Base-by-base conservation (phyloP, 1,140 invertebrate genomes). In the Hermetia illucens region DNA sequence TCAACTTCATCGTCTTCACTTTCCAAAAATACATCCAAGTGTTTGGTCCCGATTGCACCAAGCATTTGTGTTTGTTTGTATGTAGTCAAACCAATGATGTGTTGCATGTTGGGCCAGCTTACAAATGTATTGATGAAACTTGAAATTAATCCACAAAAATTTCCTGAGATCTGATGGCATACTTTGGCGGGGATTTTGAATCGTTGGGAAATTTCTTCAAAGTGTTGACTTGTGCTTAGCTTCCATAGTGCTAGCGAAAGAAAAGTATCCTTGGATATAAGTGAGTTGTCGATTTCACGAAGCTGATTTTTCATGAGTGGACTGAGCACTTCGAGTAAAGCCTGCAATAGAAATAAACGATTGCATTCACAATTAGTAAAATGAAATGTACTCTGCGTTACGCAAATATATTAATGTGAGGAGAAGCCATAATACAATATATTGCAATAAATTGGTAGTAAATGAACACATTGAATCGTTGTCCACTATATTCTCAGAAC, bases 81-180 rank as follows among this genome's bases (percentile, higher is more conserved):
- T n/a, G n/a, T n/a, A n/a, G n/a, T n/a, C n/a, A n/a, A n/a, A n/a
- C n/a, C n/a, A n/a, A n/a, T n/a, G n/a, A n/a, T n/a, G n/a, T n/a
- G n/a, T n/a, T n/a, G n/a, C n/a, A n/a, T n/a, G n/a, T n/a, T n/a
- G n/a, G 55, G 55, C 55, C 55, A 58, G 24, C n/a, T n/a, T n/a
- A n/a, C n/a, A n/a, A n/a, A n/a, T n/a, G n/a, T n/a, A n/a, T 55
- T 54, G 15, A 58, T 58, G 22, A 55, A 58, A 16, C 44, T 47
- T 33, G 55, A 58, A 24, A 58, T 50, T 5, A 52, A 47, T 20
- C 51, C 47, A 53, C 55, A 58, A 42, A 58, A 58, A 6, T 45
- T 44, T 16, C 55, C 48, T 9, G 58, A 49, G 5, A 54, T 47
- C 32, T 47, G 43, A 35, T 54, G 50, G 31, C 55, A 58, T 13